Evolutionary conservation across 2,113 vertebrate genomes (phyloP).

Genomic region (Drymodes brunneopygia): DNA sequence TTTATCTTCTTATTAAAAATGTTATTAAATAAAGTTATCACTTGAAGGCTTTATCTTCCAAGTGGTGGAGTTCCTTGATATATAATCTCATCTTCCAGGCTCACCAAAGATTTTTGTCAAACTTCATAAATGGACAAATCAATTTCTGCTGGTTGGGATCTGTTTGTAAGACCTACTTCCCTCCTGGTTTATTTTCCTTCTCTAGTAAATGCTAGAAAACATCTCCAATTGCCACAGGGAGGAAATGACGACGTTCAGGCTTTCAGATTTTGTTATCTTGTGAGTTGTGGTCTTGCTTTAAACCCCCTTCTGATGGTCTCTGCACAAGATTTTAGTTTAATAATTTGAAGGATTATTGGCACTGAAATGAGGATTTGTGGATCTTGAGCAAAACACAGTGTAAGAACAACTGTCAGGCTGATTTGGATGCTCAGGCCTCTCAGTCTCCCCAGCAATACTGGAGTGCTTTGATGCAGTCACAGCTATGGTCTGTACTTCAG

Average conservation of each 20-base stretch:
- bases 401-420: conserved; percentile 25
- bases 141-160: not conserved
- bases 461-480: conserved; percentile 41
- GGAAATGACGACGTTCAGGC: not conserved
- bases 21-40: not conserved
- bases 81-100: not conserved
- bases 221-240: not conserved
- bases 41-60: conserved; percentile 9
- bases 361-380: not conserved
- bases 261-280: not conserved
- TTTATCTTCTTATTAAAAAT: not conserved
- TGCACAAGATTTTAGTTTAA: not conserved
- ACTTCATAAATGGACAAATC: not conserved
- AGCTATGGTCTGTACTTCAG: not conserved
- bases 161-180: not conserved
- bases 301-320: not conserved
- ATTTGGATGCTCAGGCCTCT: conserved; percentile 25
- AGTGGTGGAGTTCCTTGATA: not conserved
- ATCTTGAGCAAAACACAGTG: not conserved
- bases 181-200: not conserved
- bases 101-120: not conserved
- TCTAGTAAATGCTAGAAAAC: not conserved
- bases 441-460: not conserved
- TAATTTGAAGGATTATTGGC: conserved; percentile 19
- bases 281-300: not conserved